Evolutionary conservation across 1,140 invertebrate genomes (phyloP), one percentile per base, ranked within the genome.

Genomic region (Augochlora pura): DNA sequence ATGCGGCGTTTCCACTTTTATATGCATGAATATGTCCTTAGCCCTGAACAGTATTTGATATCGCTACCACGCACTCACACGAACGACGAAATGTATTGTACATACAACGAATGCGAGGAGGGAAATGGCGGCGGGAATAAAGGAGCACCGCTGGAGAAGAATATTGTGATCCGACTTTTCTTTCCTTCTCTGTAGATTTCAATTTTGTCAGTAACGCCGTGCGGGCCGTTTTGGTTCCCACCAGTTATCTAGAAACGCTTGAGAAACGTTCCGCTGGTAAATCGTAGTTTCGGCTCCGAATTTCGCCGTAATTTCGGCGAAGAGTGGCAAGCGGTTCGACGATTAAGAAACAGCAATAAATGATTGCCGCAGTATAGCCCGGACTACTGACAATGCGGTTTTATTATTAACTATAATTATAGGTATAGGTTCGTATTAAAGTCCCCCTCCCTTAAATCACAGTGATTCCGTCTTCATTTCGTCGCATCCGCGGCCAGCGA

Each of bases 351-450:
- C 65, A 69, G 39, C 59, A 84, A 83, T 23, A 23, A 74, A 73
- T 10, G 64, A 66, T 74, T 86, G 71, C 71, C 70, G 80, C 65
- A 78, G 63, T 81, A 80, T 83, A 88, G 81, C 87, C 86, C 87
- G 88, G n/a, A 90, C 87, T 90, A 90, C 87, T 90, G 88, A 49
- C 46, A 25, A 86, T 92, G 91, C 92, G 92, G 92, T 92, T 93
- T 91, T 88, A 89, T 90, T 92, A 92, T 92, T 90, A 91, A 87
- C 87, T 90, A 82, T 91, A 92, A 92, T 92, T 87, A 92, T 72
- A 85, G 91, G 81, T 88, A 88, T 88, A 86, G 85, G 86, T 88
- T 87, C 82, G 85, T 85, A 88, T 90, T 90, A 89, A 90, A 87
- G 87, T 87, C 78, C 79, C 59, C 71, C n/a, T n/a, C 76, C 81